Evolutionary conservation across 1,140 invertebrate species (phyloP).

Genomic region (Grapholita molesta): DNA sequence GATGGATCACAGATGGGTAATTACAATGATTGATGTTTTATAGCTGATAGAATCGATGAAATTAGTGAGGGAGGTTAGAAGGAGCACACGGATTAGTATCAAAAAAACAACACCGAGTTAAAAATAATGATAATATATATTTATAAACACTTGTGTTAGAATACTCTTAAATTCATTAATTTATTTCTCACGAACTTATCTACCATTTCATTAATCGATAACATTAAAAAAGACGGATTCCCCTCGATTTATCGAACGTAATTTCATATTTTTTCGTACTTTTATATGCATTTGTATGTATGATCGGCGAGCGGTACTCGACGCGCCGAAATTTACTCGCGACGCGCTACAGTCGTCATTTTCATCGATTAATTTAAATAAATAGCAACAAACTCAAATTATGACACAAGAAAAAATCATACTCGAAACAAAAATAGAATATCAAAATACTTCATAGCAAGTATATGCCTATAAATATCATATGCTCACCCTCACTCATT

Average conservation of each 20-base stretch:
- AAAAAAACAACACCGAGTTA: conserved; percentile 58
- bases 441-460: conserved; percentile 64
- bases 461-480: conserved; percentile 71
- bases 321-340: conserved; percentile 24
- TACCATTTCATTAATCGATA: conserved; percentile 71
- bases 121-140: conserved; percentile 77
- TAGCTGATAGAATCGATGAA: conserved; percentile 70
- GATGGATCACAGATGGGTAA: conserved; percentile 15
- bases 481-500: conserved; percentile 70
- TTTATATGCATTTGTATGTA: conserved; percentile 20
- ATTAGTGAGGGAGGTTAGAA: conserved; percentile 35
- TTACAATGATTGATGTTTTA: conserved; percentile 34
- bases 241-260: conserved; percentile 43
- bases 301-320: neutral
- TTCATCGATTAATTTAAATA: conserved; percentile 62
- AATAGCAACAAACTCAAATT: conserved; percentile 67
- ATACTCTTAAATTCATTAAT: conserved; percentile 78
- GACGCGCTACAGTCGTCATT: conserved; percentile 41
- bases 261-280: conserved; percentile 22
- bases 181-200: conserved; percentile 75
- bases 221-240: conserved; percentile 68
- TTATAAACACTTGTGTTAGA: conserved; percentile 78
- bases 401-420: conserved; percentile 66
- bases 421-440: conserved; percentile 64
- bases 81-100: conserved; percentile 61